Percentiles rank a stretch among this genome's conserved stretches.
Conservation (phyloP, 2,797 vertebrate species). For the Pitangus sulphuratus region DNA sequence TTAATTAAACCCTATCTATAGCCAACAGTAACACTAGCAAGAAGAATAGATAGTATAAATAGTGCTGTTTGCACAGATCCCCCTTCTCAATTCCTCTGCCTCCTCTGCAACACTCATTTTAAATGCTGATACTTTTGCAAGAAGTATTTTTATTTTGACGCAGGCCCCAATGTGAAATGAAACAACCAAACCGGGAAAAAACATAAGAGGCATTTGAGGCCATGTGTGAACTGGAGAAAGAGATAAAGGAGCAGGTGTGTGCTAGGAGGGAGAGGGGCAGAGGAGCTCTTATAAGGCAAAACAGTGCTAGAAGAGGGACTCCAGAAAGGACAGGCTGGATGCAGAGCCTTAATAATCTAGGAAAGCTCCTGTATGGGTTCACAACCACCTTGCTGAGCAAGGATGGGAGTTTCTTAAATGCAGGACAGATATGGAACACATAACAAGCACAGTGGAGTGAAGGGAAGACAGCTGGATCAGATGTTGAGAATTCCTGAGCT, state of each 20-base stretch:
- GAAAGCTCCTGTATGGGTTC: neutral
- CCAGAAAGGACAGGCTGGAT: neutral
- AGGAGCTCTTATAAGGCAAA: neutral
- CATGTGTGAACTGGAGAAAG: slow-evolving; percentile 2
- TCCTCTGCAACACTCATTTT: slow-evolving; percentile 31
- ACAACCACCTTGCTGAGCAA: neutral
- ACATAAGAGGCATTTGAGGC: neutral
- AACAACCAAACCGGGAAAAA: slow-evolving; percentile 12
- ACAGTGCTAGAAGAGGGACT: neutral
- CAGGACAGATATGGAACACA: neutral
- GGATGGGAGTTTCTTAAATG: neutral
- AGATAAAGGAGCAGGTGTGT: slow-evolving; percentile 45
- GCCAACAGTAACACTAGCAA: slow-evolving; percentile 67
- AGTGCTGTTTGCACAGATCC: slow-evolving; percentile 38
- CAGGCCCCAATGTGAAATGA: neutral
- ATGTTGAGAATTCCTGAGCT: neutral
- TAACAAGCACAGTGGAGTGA: rapidly evolving
- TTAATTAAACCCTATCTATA: slow-evolving; percentile 75
- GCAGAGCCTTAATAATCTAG: neutral
- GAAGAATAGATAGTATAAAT: slow-evolving; percentile 44
- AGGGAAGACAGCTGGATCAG: neutral
- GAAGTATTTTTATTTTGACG: slow-evolving; percentile 39
- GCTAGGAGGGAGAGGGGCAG: neutral
- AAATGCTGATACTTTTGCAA: slow-evolving; percentile 21
- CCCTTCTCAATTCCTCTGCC: slow-evolving; percentile 47